A percentile compares a stretch with the other conserved stretches of the same genome.
These are phyloP conservation scores for Acropternis orthonyx DNA, from an alignment of 2,797 vertebrate species.

Conservation along the genomic window DNA sequence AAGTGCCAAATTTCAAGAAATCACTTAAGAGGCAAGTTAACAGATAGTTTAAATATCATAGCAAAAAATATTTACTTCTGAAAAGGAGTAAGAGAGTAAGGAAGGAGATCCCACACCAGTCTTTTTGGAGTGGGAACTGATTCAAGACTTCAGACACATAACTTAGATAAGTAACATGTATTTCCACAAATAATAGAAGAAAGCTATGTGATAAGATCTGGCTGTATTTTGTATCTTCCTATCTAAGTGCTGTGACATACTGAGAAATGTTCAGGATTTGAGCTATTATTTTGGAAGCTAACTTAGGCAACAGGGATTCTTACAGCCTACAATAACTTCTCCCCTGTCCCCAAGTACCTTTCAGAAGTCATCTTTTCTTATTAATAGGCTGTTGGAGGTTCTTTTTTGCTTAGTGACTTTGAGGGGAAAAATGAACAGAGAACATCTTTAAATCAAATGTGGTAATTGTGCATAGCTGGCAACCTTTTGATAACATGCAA, in stretches of 20 bases:
- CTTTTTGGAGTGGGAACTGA: neutral
- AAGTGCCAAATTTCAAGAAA: neutral
- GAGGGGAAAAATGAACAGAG: neutral
- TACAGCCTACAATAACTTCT: neutral
- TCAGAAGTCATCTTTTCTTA: neutral
- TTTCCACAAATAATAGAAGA: neutral
- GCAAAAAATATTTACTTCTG: neutral
- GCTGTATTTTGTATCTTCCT: neutral
- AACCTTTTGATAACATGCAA: neutral
- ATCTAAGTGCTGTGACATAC: neutral
- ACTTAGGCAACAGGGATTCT: neutral
- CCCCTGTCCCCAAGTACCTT: neutral
- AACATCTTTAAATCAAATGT: neutral
- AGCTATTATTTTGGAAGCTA: neutral
- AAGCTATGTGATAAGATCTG: neutral
- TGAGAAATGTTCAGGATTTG: neutral
- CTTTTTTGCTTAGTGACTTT: neutral
- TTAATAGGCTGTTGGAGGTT: neutral
- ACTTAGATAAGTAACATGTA: neutral
- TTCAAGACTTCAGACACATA: neutral
- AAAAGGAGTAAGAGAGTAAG: neutral
- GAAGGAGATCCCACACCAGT: neutral
- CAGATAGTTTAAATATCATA: neutral
- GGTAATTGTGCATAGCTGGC: neutral
- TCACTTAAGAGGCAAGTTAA: neutral